Base-by-base conservation (phyloP, 2,888 invertebrate genomes). In the Myathropa florea region DNA sequence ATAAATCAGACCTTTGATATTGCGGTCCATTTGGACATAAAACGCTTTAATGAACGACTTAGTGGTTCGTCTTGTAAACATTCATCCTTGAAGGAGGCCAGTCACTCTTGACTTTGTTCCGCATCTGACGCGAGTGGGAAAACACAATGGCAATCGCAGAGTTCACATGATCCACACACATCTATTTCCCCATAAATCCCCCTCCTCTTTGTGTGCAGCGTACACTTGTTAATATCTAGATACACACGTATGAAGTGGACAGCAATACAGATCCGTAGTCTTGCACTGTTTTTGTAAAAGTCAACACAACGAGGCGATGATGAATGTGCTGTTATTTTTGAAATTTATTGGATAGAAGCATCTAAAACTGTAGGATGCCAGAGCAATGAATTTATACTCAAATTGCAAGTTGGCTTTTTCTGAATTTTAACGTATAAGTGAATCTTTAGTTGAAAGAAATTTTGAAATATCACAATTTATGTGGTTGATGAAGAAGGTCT, bases 41-140 rank as follows among this genome's bases (percentile, higher is more conserved):
- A 46, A 18, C 46, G 46, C 18, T 18, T 18, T 46, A 18, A 14
- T 14, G 18, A 53, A 53, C 33, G 30, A 63, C 46, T 72, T 72
- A 55, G 63, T 53, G 23, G 53, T 33, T 63, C 63, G 30, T 64
- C 55, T 18, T 55, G 30, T 39, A 30, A 55, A 55, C 33, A 57
- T 36, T 36, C 28, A 53, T 26, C 18, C 24, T 67, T 30, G 55
- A 18, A 26, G 55, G 55, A 73, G 55, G 63, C 24, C 55, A 64
- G 64, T 36, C 18, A 57, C 55, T 53, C 59, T 72, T 21, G 30
- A 72, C 72, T 57, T 73, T 73, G 46, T 46, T 46, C 18, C 46
- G 46, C n/a, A 18, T 46, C 46, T 46, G 46, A 46, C 46, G 46
- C 18, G 64, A 9, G 28, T 60, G 26, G 9, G 3, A 60, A 59